A percentile compares a stretch with the other conserved stretches of the same genome.
Conservation (phyloP, 2,888 invertebrate species). For the Zootermopsis nevadensis region DNA sequence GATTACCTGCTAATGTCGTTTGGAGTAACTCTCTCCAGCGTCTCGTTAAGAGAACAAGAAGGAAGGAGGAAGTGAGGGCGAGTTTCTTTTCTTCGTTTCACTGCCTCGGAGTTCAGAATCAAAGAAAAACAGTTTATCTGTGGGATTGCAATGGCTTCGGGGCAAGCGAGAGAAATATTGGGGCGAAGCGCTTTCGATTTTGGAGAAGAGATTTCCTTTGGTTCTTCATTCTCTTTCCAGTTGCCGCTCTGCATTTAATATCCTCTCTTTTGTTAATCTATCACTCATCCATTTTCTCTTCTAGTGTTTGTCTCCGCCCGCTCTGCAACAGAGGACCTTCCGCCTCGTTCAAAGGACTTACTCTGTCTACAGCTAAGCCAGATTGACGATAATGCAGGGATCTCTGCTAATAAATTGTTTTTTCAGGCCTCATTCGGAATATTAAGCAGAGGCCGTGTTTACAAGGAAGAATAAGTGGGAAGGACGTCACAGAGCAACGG, state of each 20-base stretch:
- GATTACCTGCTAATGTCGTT: constrained; percentile 52
- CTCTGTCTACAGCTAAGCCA: neutral
- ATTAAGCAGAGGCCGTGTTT: too few relatives aligned
- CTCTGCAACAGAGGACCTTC: neutral
- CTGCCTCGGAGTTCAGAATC: constrained; percentile 31
- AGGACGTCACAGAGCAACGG: too few relatives aligned
- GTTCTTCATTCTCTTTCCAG: neutral
- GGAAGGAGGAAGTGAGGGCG: neutral
- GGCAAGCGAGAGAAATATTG: neutral
- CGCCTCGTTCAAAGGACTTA: neutral
- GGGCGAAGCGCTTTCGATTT: neutral
- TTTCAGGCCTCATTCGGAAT: too few relatives aligned
- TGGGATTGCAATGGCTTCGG: constrained; percentile 42
- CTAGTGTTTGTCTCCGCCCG: neutral
- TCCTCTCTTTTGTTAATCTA: constrained; percentile 5
- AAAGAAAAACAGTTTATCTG: constrained; percentile 48
- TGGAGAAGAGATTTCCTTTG: neutral
- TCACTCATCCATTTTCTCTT: constrained; percentile 8
- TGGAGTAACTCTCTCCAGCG: constrained; percentile 45
- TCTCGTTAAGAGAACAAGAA: constrained; percentile 39
- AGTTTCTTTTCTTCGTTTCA: constrained; percentile 3
- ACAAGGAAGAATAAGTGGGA: too few relatives aligned
- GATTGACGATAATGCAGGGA: too few relatives aligned
- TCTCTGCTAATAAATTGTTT: too few relatives aligned
- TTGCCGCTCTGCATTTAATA: neutral